Evolutionary conservation across 2,888 invertebrate species (phyloP).

Genomic region (Asteroscopus sphinx): DNA sequence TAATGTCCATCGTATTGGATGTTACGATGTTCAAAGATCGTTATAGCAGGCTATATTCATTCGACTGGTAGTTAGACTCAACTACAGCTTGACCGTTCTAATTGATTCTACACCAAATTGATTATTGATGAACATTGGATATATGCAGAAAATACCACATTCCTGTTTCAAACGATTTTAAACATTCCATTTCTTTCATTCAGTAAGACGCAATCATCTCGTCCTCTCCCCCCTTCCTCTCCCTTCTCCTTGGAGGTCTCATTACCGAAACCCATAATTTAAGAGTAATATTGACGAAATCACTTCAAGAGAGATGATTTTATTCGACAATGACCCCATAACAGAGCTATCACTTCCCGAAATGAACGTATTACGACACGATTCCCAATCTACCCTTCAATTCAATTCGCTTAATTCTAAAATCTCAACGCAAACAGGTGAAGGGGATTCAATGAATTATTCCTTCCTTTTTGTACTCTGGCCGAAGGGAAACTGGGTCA

Average conservation of each 20-base stretch:
- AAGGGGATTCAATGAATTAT: conserved; percentile 65
- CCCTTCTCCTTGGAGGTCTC: too few relatives aligned
- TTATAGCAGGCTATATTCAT: neutral
- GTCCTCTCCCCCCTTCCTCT: too few relatives aligned
- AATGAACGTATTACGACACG: conserved; percentile 42
- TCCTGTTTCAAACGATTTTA: neutral
- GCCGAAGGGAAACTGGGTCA: conserved; percentile 69
- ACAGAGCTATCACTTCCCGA: conserved; percentile 16
- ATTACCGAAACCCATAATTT: conserved; percentile 24
- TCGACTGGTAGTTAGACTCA: conserved; percentile 8
- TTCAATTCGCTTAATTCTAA: conserved; percentile 58
- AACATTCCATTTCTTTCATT: conserved; percentile 7
- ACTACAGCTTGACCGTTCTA: conserved; percentile 12
- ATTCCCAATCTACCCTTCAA: conserved; percentile 47
- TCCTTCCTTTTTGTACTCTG: conserved; percentile 58
- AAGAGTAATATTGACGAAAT: conserved; percentile 27
- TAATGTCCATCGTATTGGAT: neutral
- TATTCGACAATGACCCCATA: conserved; percentile 25
- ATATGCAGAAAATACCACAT: neutral
- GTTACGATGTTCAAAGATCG: conserved; percentile 1
- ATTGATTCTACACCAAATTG: conserved; percentile 31
- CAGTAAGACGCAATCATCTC: conserved; percentile 14
- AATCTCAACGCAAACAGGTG: conserved; percentile 64
- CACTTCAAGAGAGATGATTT: conserved; percentile 36
- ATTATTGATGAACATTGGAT: conserved; percentile 29